phyloP scores from a whole-genome alignment of 2,113 vertebrate genomes.

The Callithrix jacchus region DNA sequence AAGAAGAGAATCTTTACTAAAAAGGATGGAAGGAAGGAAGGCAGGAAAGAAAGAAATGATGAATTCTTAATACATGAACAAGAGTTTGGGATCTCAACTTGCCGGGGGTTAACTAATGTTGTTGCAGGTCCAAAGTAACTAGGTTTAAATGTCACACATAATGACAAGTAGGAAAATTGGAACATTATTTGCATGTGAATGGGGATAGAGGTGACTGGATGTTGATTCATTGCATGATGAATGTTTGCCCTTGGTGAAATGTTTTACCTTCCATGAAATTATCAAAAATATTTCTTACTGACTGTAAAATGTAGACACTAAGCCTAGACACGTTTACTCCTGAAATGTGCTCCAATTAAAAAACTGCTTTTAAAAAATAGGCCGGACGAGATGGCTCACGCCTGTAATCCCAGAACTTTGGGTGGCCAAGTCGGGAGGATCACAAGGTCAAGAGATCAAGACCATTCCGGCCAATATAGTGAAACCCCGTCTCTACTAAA shows the following conservation, averaged over 20 bases:
- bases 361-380: not conserved
- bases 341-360: not conserved
- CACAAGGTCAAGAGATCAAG: no score
- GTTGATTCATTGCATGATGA: constrained; percentile 42
- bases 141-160: constrained; percentile 55
- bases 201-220: constrained; percentile 44
- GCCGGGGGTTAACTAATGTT: constrained; percentile 9
- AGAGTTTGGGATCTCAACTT: constrained; percentile 24
- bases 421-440: no score
- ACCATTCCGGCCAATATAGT: no score
- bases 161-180: constrained; percentile 31
- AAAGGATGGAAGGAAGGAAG: not conserved
- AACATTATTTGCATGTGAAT: constrained; percentile 43
- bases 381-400: no score
- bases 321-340: not conserved
- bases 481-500: no score
- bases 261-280: constrained; percentile 58
- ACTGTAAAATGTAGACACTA: constrained; percentile 24
- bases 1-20: no score
- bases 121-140: constrained; percentile 11
- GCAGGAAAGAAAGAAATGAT: not conserved
- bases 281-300: constrained; percentile 61
- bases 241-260: constrained; percentile 63
- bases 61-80: not conserved
- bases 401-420: no score